These are phyloP conservation scores for Schizopygopsis pylzovi DNA, from an alignment of 2,797 vertebrate genomes.

Conservation along the genomic window DNA sequence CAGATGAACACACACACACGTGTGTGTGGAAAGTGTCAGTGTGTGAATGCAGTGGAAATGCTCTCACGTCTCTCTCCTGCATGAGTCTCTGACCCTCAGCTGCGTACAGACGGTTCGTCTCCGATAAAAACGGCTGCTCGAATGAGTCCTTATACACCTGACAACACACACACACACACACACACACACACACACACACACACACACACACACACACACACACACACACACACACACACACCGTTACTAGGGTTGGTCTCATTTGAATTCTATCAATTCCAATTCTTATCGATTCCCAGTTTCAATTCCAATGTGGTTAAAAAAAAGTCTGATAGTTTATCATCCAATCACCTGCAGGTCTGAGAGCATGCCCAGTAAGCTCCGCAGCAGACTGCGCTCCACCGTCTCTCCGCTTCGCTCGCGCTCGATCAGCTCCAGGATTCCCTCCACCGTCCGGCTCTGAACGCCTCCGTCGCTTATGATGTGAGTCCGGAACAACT, in stretches of 20 bases:
- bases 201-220: not conserved
- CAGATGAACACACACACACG: not conserved
- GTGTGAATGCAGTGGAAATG: not conserved
- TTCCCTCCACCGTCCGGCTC: conserved; percentile 96
- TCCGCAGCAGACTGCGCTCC: conserved; percentile 94
- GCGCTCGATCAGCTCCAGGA: conserved; percentile 92
- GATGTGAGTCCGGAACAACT: conserved; percentile 97
- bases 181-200: not conserved
- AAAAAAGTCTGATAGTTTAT: too few relatives aligned
- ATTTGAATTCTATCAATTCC: too few relatives aligned
- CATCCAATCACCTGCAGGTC: conserved; percentile 88
- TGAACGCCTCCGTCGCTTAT: conserved; percentile 97
- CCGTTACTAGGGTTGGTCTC: too few relatives aligned
- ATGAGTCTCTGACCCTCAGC: conserved; percentile 97
- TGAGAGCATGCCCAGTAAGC: conserved; percentile 97
- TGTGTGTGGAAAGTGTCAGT: not conserved
- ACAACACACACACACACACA: conserved; percentile 4
- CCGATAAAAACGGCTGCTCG: conserved; percentile 94
- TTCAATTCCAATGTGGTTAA: too few relatives aligned
- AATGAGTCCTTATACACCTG: conserved; percentile 99
- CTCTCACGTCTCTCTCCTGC: conserved; percentile 96
- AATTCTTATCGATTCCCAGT: too few relatives aligned
- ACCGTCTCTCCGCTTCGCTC: conserved; percentile 96
- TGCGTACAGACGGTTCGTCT: conserved; percentile 95
- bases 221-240: not conserved